Evolutionary conservation across 2,888 invertebrate species (phyloP).

Genomic region (Arctia plantaginis): DNA sequence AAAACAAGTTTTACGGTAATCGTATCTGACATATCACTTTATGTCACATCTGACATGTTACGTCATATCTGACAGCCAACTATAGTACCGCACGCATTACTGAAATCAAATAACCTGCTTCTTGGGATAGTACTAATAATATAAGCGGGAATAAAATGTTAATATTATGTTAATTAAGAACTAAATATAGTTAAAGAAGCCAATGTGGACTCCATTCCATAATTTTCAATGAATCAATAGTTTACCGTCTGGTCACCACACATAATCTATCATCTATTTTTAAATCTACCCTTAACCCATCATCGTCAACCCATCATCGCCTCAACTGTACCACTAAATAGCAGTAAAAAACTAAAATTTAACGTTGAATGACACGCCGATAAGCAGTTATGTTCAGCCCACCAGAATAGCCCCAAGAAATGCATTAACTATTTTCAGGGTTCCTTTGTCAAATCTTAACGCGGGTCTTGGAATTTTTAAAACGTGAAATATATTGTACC

Average conservation of each 20-base stretch:
- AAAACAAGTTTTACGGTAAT: no score
- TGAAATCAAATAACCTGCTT: no score
- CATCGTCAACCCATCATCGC: conserved; percentile 49
- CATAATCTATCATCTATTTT: conserved; percentile 43
- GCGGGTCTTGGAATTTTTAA: conserved; percentile 50
- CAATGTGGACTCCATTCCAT: not conserved
- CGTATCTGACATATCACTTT: no score
- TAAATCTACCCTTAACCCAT: conserved; percentile 39
- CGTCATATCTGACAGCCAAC: no score
- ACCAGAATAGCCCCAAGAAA: conserved; percentile 75
- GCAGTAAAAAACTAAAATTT: conserved; percentile 65
- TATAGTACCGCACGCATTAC: no score
- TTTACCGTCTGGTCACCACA: conserved; percentile 17
- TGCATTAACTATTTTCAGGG: conserved; percentile 75
- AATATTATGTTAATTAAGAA: no score
- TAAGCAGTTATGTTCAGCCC: conserved; percentile 65
- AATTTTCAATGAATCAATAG: not conserved
- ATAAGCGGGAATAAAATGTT: no score
- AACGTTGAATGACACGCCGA: conserved; percentile 76
- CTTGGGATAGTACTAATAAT: no score
- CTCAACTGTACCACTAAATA: conserved; percentile 41
- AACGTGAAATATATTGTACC: conserved; percentile 36
- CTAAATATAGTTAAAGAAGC: not conserved
- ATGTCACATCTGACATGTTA: no score
- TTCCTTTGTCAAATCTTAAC: conserved; percentile 49